Evolutionary conservation across 1,140 invertebrate genomes (phyloP), one percentile per base, ranked within the genome.

Genomic region (Harlomillsia oculata): DNA sequence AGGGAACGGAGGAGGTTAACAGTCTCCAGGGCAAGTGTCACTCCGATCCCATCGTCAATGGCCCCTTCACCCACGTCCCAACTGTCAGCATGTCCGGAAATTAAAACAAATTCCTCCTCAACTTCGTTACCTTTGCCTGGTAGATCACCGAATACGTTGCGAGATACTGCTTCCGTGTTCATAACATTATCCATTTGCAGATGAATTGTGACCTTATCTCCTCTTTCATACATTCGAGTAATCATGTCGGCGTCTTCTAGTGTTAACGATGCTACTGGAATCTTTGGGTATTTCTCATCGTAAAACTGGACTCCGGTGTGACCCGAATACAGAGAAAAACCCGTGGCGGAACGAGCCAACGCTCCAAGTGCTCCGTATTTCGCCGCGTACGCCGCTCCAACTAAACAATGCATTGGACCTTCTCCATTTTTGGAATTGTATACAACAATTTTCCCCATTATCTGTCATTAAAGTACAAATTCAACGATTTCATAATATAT

Each of bases 11-110:
- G 56, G 8, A 75, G 62, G 20, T 68, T 67, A 14, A 75, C 61
- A 8, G 74, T 74, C 48, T 73, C 69, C 71, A 74, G 72, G 2
- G 74, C 72, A 18, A 78, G 72, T 48, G 76, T 73, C 30, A 72
- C 70, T n/a, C 77, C 77, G 16, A 66, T 64, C 43, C 58, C 77
- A 67, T 78, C 76, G 65, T 79, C 77, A 72, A 79, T 71, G 5
- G 76, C 77, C 29, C 43, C 51, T 60, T 75, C 69, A 18, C 77
- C 77, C 23, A 78, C 76, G 68, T 79, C 78, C 78, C 78, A 79
- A 45, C 69, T 73, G 65, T 80, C 78, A 25, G 77, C 59, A 64
- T 80, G 78, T 18, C 75, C 78, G 57, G 75, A 73, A 9, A 79
- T 67, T 14, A 78, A 43, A 1, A 79, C 75, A 26, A 75, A 64